A percentile compares a stretch with the other conserved stretches of the same genome.
Conservation (phyloP, 1,140 invertebrate species). For the Drosophila parabipectinata region DNA sequence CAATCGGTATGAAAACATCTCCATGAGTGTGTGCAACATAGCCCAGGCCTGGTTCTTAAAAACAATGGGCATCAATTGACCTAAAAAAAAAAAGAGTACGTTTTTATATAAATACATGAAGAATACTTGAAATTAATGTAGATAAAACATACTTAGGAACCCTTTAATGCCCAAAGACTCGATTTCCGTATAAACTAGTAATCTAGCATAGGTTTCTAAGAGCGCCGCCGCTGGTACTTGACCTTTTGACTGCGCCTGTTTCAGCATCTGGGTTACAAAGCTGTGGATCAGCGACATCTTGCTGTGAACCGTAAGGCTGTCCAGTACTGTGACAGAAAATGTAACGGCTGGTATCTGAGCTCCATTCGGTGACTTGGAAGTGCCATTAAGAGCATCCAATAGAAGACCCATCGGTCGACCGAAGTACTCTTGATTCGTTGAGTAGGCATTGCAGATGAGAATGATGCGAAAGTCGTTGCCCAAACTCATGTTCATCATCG, state of each 20-base stretch:
- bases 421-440: conserved; percentile 94
- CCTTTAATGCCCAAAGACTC: conserved; percentile 98
- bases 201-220: conserved; percentile 96
- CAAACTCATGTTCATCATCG: conserved; percentile 87
- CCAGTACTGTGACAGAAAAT: conserved; percentile 95
- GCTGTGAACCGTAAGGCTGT: conserved; percentile 97
- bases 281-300: conserved; percentile 98
- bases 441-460: conserved; percentile 97
- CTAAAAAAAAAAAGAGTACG: no score
- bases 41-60: conserved; percentile 97
- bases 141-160: conserved; percentile 91
- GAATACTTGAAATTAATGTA: not conserved
- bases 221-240: conserved; percentile 93
- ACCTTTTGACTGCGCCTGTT: conserved; percentile 89
- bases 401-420: conserved; percentile 94
- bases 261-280: conserved; percentile 81
- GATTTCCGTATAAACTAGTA: conserved; percentile 98
- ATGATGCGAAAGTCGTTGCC: conserved; percentile 95
- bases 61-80: conserved; percentile 94
- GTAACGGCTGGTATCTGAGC: conserved; percentile 88
- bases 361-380: conserved; percentile 86
- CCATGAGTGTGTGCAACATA: conserved; percentile 95
- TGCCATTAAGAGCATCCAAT: conserved; percentile 94
- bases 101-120: not conserved
- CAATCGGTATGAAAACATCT: conserved; percentile 98